Percentiles rank a stretch among this genome's conserved stretches.
Evolutionary conservation across 2,797 vertebrate species (phyloP).

Genomic region (Harpagifer antarcticus): DNA sequence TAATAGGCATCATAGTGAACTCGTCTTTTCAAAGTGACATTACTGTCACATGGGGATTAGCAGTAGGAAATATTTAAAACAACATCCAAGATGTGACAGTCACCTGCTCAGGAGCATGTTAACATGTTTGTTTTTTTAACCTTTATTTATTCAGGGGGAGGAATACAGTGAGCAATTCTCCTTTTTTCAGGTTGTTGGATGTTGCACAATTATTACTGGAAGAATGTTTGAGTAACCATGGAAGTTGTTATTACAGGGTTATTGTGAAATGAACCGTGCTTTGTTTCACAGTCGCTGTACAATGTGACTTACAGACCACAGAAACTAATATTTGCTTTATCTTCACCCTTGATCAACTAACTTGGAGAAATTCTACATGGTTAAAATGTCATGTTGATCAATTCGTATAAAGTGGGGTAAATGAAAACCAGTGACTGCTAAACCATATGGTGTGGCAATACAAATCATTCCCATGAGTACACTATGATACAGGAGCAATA

Average conservation of each 20-base stretch:
- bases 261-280: background rate
- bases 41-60: background rate
- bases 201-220: conserved; percentile 7
- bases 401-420: background rate
- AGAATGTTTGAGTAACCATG: conserved; percentile 4
- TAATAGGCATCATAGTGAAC: background rate
- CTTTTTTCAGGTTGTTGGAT: background rate
- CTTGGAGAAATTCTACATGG: background rate
- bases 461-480: background rate
- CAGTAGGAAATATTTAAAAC: conserved; percentile 7
- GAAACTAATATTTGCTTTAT: background rate
- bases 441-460: background rate
- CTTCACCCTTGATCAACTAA: background rate
- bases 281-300: background rate
- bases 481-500: background rate
- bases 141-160: too few relatives aligned
- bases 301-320: too few relatives aligned
- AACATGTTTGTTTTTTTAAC: too few relatives aligned
- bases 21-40: background rate
- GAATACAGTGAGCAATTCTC: too few relatives aligned
- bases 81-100: background rate
- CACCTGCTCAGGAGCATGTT: background rate
- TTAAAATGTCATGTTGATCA: background rate
- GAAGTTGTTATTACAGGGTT: background rate
- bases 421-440: background rate